Evolutionary conservation across 2,888 invertebrate species (phyloP), one percentile per base, ranked within the genome.

Genomic region (Hemicrepidius hirtus): DNA sequence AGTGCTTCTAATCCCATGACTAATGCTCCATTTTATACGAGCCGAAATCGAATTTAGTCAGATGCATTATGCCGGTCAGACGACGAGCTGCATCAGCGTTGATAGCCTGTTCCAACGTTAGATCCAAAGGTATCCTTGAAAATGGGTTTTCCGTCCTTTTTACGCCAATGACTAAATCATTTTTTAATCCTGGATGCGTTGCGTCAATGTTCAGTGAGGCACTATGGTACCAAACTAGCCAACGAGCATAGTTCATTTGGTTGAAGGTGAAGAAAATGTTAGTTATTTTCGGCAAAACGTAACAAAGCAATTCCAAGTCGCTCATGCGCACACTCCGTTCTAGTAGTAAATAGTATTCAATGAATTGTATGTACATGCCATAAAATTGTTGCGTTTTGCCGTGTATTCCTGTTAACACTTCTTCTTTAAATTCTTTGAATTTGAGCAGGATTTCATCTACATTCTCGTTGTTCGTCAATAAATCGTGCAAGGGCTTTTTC

Each of bases 231-330:
- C n/a, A n/a, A n/a, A 10, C 10, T 2, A 24, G 6, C 68, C 59
- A 68, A 46, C 49, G 46, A 0, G 59, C 57, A 13, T 59, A 68
- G 18, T 68, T 68, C 10, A 28, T 44, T n/a, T 73, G 64, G 32
- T 73, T 69, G 5, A 57, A 24, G 0, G 37, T 9, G 62, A 83
- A 83, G 76, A 83, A 84, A 18, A 82, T 67, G 73, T 79, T 79
- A 0, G 72, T 71, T 0, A 84, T 81, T 77, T 81, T 80, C 5
- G 78, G 68, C 32, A 84, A 70, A 16, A 78, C 7, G n/a, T n/a
- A n/a, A 13, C n/a, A n/a, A n/a, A n/a, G n/a, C n/a, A n/a, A n/a
- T n/a, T n/a, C n/a, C n/a, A n/a, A n/a, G n/a, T n/a, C n/a, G n/a
- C n/a, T n/a, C n/a, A n/a, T n/a, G n/a, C n/a, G n/a, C n/a, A n/a